Conservation (phyloP, 2,797 vertebrate species). For the Garrulus glandarius region DNA sequence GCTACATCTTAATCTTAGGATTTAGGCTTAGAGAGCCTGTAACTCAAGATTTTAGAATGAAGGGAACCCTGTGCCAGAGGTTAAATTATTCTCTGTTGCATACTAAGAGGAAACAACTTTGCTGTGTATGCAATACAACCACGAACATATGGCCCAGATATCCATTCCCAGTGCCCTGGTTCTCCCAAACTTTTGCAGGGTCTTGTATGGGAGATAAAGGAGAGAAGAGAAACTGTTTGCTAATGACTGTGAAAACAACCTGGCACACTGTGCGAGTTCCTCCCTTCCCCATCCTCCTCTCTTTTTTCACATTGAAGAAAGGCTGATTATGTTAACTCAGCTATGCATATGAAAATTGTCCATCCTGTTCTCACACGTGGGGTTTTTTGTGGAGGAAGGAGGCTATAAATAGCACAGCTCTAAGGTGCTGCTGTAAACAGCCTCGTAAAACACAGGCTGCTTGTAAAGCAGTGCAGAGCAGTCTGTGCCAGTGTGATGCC, state of each 20-base stretch:
- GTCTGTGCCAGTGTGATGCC: not conserved
- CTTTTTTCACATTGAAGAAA: not conserved
- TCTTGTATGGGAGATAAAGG: not conserved
- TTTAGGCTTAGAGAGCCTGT: not conserved
- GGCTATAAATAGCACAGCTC: not conserved
- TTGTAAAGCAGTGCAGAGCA: not conserved
- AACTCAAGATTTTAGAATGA: not conserved
- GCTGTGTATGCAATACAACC: rapidly evolving
- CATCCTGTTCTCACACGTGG: not conserved
- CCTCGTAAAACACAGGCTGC: not conserved
- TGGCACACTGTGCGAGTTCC: not conserved
- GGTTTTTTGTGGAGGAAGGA: not conserved
- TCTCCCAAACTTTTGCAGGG: rapidly evolving
- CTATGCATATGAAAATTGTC: not conserved
- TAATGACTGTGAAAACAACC: not conserved
- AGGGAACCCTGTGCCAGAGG: rapidly evolving
- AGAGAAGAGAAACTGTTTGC: not conserved
- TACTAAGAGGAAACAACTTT: not conserved
- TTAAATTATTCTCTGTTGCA: not conserved
- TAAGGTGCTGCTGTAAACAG: not conserved
- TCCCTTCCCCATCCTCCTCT: not conserved
- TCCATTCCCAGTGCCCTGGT: not conserved
- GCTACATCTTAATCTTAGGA: not conserved
- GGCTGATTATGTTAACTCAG: not conserved
- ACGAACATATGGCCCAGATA: not conserved